phyloP scores from a whole-genome alignment of 2,797 vertebrate species.

The Pitangus sulphuratus region DNA sequence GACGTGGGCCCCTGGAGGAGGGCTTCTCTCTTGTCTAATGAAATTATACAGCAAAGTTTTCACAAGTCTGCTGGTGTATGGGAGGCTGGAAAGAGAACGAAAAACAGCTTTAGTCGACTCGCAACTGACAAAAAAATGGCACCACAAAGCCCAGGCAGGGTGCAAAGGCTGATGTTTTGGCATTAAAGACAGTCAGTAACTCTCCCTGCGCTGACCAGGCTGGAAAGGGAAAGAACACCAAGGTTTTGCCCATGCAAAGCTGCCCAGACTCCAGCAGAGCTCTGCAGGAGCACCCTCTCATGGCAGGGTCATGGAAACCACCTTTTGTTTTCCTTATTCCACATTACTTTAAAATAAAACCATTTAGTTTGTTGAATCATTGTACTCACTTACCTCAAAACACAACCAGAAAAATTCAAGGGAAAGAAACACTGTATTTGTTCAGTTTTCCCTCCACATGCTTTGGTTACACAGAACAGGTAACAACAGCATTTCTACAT shows the following conservation, averaged over 20 bases:
- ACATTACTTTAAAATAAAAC: background rate
- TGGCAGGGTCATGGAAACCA: background rate
- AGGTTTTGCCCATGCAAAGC: background rate
- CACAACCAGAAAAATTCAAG: background rate
- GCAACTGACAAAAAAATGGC: background rate
- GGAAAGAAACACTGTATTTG: background rate
- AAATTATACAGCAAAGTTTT: conserved; percentile 98
- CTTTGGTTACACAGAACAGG: background rate
- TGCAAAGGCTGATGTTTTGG: background rate
- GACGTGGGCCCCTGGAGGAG: conserved; percentile 86
- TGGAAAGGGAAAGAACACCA: background rate
- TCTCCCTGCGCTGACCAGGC: background rate
- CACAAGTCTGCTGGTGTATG: conserved; percentile 93
- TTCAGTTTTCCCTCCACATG: background rate
- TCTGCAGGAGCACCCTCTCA: background rate
- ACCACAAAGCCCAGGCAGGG: background rate
- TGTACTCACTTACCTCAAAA: background rate
- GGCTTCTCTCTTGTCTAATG: conserved; percentile 96
- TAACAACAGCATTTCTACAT: background rate
- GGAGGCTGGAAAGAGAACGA: conserved; percentile 78
- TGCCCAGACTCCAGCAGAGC: accelerated
- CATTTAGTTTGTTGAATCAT: accelerated
- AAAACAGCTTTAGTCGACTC: background rate
- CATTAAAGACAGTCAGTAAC: background rate
- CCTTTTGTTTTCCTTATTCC: background rate